Base-by-base conservation (phyloP, 1,140 invertebrate species). In the Mycetomoellerius zeteki region DNA sequence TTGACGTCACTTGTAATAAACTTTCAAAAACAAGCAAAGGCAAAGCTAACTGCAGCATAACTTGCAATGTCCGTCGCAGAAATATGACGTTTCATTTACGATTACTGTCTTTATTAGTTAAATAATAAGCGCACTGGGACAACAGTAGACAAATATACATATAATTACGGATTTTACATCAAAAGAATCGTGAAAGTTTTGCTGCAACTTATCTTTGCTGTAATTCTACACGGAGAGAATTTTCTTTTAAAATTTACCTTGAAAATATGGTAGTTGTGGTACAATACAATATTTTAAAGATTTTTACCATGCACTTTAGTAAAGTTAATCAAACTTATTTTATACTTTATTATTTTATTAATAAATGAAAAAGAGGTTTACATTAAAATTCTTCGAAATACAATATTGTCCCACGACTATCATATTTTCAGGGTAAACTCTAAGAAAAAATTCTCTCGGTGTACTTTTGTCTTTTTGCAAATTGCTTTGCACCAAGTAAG, bases 1-100 rank as follows among this genome's bases (percentile, higher is more conserved):
- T 73, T 84, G 47, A 75, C n/a, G 69, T 37, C 16, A 72, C 52
- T 30, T n/a, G 19, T 24, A 73, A 84, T 37, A 58, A 24, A 62
- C 6, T 81, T 81, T 56, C 16, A 84, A 19, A 60, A 21, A 30
- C 3, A 33, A 12, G 14, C 30, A 60, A 82, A 62, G 14, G 4
- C 16, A 6, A 7, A 43, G 12, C 4, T 84, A 60, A 62, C 33
- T 19, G n/a, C 30, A 21, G 19, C 21, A 19, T 60, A 82, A 30
- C 21, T 33, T 47, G 27, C 3, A 16, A 50, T 10, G 16, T 6
- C 21, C 8, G 2, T 71, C 24, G 27, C 21, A 27, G 33, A 80
- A 52, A 52, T 24, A 12, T 56, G 62, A 54, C 62, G 47, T 69
- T n/a, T 56, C n/a, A 56, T 69, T 78, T 78, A 14, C 4, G 6